Conservation (phyloP, 2,888 invertebrate species). For the Metalampra italica region DNA sequence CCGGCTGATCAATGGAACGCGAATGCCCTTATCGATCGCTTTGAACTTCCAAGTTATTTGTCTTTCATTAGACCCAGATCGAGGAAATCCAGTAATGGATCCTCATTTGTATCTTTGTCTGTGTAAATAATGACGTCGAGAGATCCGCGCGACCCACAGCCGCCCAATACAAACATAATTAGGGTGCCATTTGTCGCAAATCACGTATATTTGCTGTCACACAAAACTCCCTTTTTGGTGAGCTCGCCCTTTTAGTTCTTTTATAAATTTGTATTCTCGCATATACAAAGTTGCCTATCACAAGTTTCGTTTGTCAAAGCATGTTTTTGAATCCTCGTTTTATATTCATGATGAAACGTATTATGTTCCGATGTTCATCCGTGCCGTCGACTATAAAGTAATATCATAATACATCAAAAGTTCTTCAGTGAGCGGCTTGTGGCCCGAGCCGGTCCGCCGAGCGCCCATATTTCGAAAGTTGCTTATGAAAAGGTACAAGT, state of each 20-base stretch:
- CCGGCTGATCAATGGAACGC: constrained; percentile 55
- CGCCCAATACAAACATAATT: constrained; percentile 59
- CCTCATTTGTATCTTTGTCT: constrained; percentile 66
- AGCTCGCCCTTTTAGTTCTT: background rate
- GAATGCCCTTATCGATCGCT: constrained; percentile 57
- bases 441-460: constrained; percentile 27
- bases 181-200: constrained; percentile 40
- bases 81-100: constrained; percentile 68
- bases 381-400: constrained; percentile 22
- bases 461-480: constrained; percentile 39
- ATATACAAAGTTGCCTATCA: background rate
- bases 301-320: constrained; percentile 14
- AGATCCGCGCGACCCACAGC: constrained; percentile 40
- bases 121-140: constrained; percentile 59
- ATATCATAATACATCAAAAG: constrained; percentile 39
- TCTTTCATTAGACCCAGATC: constrained; percentile 67
- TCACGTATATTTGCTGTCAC: constrained; percentile 20
- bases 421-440: constrained; percentile 26
- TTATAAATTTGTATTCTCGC: background rate
- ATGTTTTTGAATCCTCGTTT: constrained; percentile 19
- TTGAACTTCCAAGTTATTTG: constrained; percentile 63
- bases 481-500: constrained; percentile 38
- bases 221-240: background rate
- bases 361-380: constrained; percentile 19
- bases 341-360: constrained; percentile 25